Evolutionary conservation across 1,140 invertebrate genomes (phyloP).

Genomic region (Drosophila ohnishii): DNA sequence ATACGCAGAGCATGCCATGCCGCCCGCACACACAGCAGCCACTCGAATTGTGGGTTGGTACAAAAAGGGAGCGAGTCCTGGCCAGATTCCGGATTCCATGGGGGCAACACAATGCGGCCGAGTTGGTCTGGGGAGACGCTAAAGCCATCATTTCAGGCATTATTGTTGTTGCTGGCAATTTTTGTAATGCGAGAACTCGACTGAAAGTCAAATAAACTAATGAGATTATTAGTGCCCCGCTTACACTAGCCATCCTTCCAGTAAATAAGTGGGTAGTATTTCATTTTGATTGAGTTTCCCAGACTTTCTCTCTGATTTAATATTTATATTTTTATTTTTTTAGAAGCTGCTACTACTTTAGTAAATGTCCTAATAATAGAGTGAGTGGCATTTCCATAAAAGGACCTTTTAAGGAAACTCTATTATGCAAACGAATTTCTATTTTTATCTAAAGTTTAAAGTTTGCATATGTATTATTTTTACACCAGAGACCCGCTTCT

Average conservation of each 20-base stretch:
- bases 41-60: constrained; percentile 8
- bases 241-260: neutral
- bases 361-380: neutral
- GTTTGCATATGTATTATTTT: constrained; percentile 2
- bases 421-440: constrained; percentile 5
- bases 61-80: neutral
- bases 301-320: neutral
- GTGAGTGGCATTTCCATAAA: neutral
- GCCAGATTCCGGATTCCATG: constrained; percentile 4
- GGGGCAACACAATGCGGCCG: constrained; percentile 10
- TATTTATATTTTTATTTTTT: neutral
- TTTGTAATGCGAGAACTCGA: constrained; percentile 32
- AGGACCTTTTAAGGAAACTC: neutral
- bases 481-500: neutral
- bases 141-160: constrained; percentile 29
- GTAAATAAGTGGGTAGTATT: neutral
- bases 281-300: neutral
- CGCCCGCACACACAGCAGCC: constrained; percentile 22
- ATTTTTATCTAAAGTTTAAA: constrained; percentile 4
- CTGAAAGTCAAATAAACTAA: constrained; percentile 37
- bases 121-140: constrained; percentile 12
- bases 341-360: neutral
- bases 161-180: constrained; percentile 15
- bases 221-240: constrained; percentile 17
- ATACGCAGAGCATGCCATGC: constrained; percentile 40